Conservation (phyloP, 2,888 invertebrate genomes). For the Temnothorax rugatulus region DNA sequence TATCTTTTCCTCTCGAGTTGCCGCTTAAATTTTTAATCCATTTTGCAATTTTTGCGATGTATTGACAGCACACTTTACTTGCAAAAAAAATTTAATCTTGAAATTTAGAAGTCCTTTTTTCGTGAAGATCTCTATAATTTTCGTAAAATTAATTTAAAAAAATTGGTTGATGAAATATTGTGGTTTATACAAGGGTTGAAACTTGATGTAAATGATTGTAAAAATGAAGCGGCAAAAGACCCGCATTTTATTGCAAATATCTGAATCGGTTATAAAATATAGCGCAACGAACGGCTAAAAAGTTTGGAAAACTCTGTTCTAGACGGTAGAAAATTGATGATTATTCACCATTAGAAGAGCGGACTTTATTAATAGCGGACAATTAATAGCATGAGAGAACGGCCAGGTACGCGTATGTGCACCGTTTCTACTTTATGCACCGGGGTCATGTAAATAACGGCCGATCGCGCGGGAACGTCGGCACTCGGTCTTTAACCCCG, state of each 20-base stretch:
- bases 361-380: slow-evolving; percentile 34
- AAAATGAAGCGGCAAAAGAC: neutral
- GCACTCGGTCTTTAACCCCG: slow-evolving; percentile 44
- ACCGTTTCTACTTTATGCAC: neutral
- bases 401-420: slow-evolving; percentile 7
- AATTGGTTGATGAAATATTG: neutral
- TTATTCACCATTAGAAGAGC: slow-evolving; percentile 34
- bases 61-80: neutral
- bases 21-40: slow-evolving; percentile 32
- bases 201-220: neutral
- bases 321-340: slow-evolving; percentile 39
- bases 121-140: neutral
- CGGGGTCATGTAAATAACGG: slow-evolving; percentile 43
- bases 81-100: neutral
- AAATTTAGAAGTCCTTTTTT: neutral
- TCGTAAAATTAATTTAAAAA: neutral
- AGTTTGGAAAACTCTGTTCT: slow-evolving; percentile 26
- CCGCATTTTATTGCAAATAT: neutral
- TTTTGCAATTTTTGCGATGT: slow-evolving; percentile 2
- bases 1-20: neutral
- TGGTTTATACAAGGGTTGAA: neutral
- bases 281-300: neutral
- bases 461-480: slow-evolving; percentile 28
- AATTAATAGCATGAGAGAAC: slow-evolving; percentile 40
- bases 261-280: slow-evolving; percentile 21